These are phyloP conservation scores for Acanthopleura granulata DNA, from an alignment of 2,888 invertebrate species.

Conservation along the genomic window DNA sequence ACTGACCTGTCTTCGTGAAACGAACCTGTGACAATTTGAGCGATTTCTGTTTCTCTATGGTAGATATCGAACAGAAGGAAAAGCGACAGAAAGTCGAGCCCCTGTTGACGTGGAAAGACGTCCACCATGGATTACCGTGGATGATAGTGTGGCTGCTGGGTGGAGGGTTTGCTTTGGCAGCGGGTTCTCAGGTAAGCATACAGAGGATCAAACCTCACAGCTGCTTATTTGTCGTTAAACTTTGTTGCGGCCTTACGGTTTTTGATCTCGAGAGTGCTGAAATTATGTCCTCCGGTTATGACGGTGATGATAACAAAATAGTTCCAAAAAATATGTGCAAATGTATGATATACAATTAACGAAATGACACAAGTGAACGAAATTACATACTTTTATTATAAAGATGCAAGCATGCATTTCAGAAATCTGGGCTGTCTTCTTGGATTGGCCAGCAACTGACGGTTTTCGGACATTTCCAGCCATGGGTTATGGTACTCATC, in stretches of 20 bases:
- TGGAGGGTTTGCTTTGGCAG: slow-evolving; percentile 73
- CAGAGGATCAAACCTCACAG: not conserved
- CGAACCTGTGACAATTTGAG: no score
- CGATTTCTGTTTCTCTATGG: not conserved
- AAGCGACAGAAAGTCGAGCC: slow-evolving; percentile 62
- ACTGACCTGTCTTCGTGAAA: no score
- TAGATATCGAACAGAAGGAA: not conserved
- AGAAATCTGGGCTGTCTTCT: slow-evolving; percentile 45
- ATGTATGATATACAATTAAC: no score
- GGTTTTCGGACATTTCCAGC: slow-evolving; percentile 35
- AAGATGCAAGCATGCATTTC: not conserved
- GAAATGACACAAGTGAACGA: no score
- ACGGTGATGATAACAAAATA: no score
- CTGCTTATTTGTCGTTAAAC: no score
- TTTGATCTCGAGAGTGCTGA: no score
- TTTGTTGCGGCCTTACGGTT: no score
- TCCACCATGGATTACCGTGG: slow-evolving; percentile 90
- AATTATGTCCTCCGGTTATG: no score
- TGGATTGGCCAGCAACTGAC: slow-evolving; percentile 39
- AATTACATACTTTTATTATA: no score
- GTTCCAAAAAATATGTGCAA: no score
- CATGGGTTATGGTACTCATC: slow-evolving; percentile 37
- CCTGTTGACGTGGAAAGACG: slow-evolving; percentile 85
- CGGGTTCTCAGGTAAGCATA: slow-evolving; percentile 30
- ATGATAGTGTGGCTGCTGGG: slow-evolving; percentile 84